These are phyloP conservation scores for Gallinago undulata DNA, from an alignment of 2,113 vertebrate species.

Conservation along the genomic window DNA sequence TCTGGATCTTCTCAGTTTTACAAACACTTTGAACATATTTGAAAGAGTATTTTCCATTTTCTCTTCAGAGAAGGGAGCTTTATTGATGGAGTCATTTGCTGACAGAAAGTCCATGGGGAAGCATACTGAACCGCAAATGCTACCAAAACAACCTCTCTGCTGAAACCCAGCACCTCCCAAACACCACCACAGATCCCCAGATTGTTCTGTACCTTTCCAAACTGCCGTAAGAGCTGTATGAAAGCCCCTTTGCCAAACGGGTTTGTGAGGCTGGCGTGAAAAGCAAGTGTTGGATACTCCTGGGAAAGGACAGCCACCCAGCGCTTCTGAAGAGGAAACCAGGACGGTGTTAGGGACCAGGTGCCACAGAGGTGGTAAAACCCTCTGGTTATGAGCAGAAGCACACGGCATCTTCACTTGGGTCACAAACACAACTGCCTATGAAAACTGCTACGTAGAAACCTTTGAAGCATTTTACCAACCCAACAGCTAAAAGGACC, in stretches of 20 bases:
- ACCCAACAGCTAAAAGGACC: constrained; percentile 10
- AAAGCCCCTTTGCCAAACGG: constrained; percentile 97
- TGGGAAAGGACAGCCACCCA: constrained; percentile 95
- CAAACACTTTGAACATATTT: background rate
- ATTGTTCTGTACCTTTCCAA: constrained; percentile 88
- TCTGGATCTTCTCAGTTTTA: background rate
- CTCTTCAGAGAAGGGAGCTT: background rate
- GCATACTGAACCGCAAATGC: rapidly evolving
- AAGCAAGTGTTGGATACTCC: constrained; percentile 94
- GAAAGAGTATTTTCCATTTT: background rate
- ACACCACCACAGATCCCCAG: rapidly evolving
- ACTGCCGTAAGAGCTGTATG: constrained; percentile 95
- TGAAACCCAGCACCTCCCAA: background rate
- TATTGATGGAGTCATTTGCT: background rate
- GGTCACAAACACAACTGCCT: background rate
- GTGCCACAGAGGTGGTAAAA: background rate
- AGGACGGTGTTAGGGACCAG: background rate
- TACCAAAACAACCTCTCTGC: background rate
- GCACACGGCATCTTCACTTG: background rate
- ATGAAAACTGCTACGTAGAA: background rate
- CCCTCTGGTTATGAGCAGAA: background rate
- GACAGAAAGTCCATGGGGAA: background rate
- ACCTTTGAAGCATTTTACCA: constrained; percentile 56
- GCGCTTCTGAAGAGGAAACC: constrained; percentile 80
- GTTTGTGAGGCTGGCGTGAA: constrained; percentile 97